Evolutionary conservation across 2,888 invertebrate genomes (phyloP).

Genomic region (Oxycera nigricornis): DNA sequence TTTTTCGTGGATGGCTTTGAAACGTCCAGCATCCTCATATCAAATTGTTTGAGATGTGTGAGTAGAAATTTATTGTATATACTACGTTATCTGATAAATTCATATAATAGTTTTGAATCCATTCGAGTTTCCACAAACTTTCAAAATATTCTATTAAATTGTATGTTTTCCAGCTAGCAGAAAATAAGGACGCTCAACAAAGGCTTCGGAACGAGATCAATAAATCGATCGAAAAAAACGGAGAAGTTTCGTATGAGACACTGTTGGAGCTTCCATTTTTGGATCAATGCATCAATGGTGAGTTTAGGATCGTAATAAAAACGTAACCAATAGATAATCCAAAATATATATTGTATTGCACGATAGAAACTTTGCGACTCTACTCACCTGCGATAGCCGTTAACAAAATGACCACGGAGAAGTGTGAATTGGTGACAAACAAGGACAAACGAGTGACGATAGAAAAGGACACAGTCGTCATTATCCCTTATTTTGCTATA

Average conservation of each 20-base stretch:
- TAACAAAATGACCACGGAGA: conserved; percentile 33
- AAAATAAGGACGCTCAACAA: conserved; percentile 52
- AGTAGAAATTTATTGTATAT: not conserved
- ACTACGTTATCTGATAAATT: not conserved
- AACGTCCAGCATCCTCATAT: conserved; percentile 54
- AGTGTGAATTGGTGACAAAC: conserved; percentile 45
- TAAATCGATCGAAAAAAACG: conserved; percentile 46
- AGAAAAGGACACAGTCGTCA: conserved; percentile 50
- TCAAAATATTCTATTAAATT: not conserved
- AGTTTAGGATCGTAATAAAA: no score
- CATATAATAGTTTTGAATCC: no score
- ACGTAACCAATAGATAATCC: no score
- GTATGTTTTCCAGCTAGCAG: conserved; percentile 52
- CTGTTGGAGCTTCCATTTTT: conserved; percentile 53
- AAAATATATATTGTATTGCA: not conserved
- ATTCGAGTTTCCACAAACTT: no score
- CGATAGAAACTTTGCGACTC: conserved; percentile 42
- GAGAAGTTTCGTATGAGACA: conserved; percentile 50
- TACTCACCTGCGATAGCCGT: conserved; percentile 1
- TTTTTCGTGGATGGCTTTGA: conserved; percentile 59
- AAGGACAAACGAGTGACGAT: conserved; percentile 52
- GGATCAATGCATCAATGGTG: conserved; percentile 54
- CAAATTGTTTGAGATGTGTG: conserved; percentile 54
- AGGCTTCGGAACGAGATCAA: conserved; percentile 54
- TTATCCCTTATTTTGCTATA: conserved; percentile 53